These are phyloP conservation scores for Corythornis madagascariensis DNA, from an alignment of 2,113 vertebrate species.

Conservation along the genomic window DNA sequence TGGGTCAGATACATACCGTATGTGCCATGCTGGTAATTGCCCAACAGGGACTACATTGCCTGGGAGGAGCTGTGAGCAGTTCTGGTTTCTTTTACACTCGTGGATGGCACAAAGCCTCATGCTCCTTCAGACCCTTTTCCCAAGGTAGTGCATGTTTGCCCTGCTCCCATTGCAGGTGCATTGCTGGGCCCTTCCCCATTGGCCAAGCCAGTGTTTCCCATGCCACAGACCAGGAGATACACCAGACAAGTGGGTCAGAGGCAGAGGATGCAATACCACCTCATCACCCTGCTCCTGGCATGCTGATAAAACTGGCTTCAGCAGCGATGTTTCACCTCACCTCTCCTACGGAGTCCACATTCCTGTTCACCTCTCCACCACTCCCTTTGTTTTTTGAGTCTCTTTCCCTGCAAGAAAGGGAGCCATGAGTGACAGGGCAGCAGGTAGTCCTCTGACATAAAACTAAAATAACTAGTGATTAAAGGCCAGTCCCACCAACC, in stretches of 20 bases:
- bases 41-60: not conserved
- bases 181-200: not conserved
- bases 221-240: fast-evolving
- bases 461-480: not conserved
- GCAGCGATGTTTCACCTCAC: constrained; percentile 30
- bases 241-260: not conserved
- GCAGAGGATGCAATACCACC: not conserved
- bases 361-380: not conserved
- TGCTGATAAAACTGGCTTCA: not conserved
- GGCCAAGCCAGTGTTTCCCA: not conserved
- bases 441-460: fast-evolving
- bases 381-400: constrained; percentile 14
- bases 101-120: not conserved
- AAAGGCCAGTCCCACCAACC: not conserved
- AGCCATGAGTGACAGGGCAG: not conserved
- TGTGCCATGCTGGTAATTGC: fast-evolving
- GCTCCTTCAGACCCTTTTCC: not conserved
- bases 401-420: constrained; percentile 52
- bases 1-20: not conserved
- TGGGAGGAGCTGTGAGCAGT: not conserved
- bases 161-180: not conserved
- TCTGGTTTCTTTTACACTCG: not conserved
- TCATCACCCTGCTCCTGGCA: not conserved
- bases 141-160: not conserved
- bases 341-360: constrained; percentile 15